A percentile compares a stretch with the other conserved stretches of the same genome.
Conservation (phyloP, 2,113 vertebrate species). For the Xyliphius kryptos region DNA sequence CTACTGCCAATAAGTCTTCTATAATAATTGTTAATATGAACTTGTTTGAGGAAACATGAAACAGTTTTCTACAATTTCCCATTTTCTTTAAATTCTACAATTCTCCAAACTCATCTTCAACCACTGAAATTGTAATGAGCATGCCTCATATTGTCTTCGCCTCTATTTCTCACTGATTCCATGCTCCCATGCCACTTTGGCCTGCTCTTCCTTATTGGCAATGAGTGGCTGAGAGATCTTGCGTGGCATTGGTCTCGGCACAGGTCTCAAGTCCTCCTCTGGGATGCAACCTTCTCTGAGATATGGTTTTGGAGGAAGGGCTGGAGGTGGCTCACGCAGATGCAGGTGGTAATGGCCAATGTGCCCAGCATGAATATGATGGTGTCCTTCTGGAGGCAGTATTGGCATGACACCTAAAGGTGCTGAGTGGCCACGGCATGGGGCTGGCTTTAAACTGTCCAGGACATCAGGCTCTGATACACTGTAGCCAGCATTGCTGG, state of each 20-base stretch:
- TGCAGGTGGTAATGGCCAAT: conserved; percentile 57
- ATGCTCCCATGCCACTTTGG: conserved; percentile 88
- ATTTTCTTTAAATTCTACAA: no score
- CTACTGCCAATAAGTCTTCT: no score
- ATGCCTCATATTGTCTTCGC: no score
- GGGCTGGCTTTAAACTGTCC: conserved; percentile 76
- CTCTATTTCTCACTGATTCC: conserved; percentile 79
- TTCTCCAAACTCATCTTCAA: no score
- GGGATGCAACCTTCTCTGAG: conserved; percentile 81
- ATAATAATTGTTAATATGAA: no score
- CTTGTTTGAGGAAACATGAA: no score
- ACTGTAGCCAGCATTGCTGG: conserved; percentile 88
- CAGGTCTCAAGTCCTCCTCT: conserved; percentile 63
- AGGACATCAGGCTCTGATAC: conserved; percentile 85
- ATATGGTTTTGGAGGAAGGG: conserved; percentile 84
- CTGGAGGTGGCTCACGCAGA: conserved; percentile 69
- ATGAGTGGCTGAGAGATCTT: conserved; percentile 80
- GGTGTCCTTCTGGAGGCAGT: conserved; percentile 47
- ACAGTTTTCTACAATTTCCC: no score
- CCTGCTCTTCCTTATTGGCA: conserved; percentile 80
- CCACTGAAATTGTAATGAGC: no score
- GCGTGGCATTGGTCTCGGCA: conserved; percentile 71
- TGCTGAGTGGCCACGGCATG: conserved; percentile 87
- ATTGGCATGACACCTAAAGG: conserved; percentile 71
- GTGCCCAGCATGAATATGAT: conserved; percentile 54